Conservation (phyloP, 2,113 vertebrate genomes). For the Benitochromis conjunctus region DNA sequence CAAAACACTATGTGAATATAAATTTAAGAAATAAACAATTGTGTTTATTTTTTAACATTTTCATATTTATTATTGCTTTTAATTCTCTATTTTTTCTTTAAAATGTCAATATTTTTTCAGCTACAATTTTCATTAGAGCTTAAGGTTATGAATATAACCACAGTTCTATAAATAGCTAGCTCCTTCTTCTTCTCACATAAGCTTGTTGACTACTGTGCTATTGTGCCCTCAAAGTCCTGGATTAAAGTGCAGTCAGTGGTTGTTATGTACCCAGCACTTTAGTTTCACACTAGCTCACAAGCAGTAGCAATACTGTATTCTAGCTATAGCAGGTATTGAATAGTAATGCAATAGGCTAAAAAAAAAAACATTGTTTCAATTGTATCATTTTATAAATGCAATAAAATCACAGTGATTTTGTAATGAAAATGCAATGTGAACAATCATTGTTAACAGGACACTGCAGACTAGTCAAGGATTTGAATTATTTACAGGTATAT, state of each 20-base stretch:
- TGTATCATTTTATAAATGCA: too few species aligned
- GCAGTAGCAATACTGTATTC: background rate
- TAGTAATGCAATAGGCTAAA: too few species aligned
- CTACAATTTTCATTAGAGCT: background rate
- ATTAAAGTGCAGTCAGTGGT: background rate
- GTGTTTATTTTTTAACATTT: fast-evolving
- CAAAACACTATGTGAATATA: background rate
- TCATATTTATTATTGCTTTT: background rate
- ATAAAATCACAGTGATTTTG: too few species aligned
- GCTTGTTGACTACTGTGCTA: background rate
- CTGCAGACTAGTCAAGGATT: too few species aligned
- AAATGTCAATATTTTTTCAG: background rate
- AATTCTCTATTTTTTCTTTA: background rate
- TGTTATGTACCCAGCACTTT: background rate
- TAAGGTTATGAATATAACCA: background rate
- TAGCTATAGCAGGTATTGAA: background rate
- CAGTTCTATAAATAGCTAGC: background rate
- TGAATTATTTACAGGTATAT: too few species aligned
- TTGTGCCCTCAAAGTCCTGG: background rate
- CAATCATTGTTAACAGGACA: too few species aligned
- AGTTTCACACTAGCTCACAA: too few species aligned
- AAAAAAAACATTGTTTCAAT: too few species aligned
- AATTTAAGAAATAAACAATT: background rate
- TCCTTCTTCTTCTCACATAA: background rate
- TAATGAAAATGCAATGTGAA: too few species aligned